Base-by-base conservation (phyloP, 2,888 invertebrate genomes). In the Cetonia aurata region DNA sequence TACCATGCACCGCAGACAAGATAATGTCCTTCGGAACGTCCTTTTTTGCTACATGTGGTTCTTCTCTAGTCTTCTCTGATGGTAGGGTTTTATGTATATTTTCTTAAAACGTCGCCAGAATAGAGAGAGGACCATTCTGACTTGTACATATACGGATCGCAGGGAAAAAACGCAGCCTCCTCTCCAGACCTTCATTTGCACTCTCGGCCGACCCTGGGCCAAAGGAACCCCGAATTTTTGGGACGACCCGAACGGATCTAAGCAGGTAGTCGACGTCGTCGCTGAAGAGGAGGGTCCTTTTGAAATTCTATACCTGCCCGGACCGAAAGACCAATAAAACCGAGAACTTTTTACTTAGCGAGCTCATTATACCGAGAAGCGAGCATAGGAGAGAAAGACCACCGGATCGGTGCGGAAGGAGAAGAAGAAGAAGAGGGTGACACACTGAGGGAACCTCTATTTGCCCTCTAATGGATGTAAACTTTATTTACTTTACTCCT, bases 221-320 rank as follows among this genome's bases (percentile, higher is more conserved):
- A 62, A 62, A 62, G 62, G 50, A 62, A 33, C 62, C 62, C 62
- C 48, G 50, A 62, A 62, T 62, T 62, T 62, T 50, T 62, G 50
- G 33, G 62, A 33, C 62, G 50, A 62, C 37, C 62, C 62, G 48
- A 44, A 15, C 9, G 13, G 62, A 44, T 50, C 50, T 50, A 37
- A 33, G 62, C 62, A 62, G 62, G 62, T 62, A 62, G 62, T 33
- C 33, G 60, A 15, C 31, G 62, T 33, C 62, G 50, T 50, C 17
- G 50, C 15, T 62, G 48, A 62, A 57, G 48, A 62, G 17, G 33
- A 48, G 62, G 62, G 62, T 33, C 25, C 62, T 62, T 62, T 62
- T 50, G 62, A 62, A 62, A 62, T 50, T 62, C 62, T 62, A 62
- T 62, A 62, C 62, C 62, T 62, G 62, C 62, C 37, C 62, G 50